Evolutionary conservation across 2,888 invertebrate genomes (phyloP), one percentile per base, ranked within the genome.

Genomic region (Iselma pallidipennis): DNA sequence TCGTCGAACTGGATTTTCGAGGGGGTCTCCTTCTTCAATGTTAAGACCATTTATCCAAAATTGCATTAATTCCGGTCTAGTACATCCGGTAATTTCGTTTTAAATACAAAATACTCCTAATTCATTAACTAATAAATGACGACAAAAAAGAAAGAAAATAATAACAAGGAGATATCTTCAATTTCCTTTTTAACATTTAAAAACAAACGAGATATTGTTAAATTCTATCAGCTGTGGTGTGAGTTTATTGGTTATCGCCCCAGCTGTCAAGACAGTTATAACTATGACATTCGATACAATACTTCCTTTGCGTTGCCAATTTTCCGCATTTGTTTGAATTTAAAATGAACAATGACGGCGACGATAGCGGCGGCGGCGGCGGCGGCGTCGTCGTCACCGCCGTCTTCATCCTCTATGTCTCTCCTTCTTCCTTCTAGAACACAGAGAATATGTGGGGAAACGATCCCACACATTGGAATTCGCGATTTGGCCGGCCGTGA

Each of bases 1-100:
- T 59, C 63, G 55, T 53, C 63, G 53, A 63, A 59, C 63, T 57
- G 57, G 21, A 51, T 49, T 53, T 57, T 31, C 26, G 53, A 56
- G 54, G 59, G 14, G 62, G 57, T 55, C 55, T 52, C 26, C 26
- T 26, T 26, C 6, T 26, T 26, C n/a, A n/a, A n/a, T n/a, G n/a
- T n/a, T 19, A 19, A 23, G 19, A 21, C n/a, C 19, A 16, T n/a
- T 31, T 31, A 31, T 10, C 33, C 33, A 16, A 16, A 16, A 19
- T 21, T 19, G 23, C 5, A 49, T n/a, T 16, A 23, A 49, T 23
- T 16, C n/a, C n/a, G 16, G n/a, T 48, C 48, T 48, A n/a, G 23
- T 49, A 16, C 42, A 37, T 37, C 42, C 4, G 9, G 12, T 49
- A 54, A 54, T 54, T 59, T 52, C 48, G 56, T 14, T 49, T 19